These are phyloP conservation scores for Aplodontia rufa DNA, from an alignment of 2,113 vertebrate species.

Conservation along the genomic window DNA sequence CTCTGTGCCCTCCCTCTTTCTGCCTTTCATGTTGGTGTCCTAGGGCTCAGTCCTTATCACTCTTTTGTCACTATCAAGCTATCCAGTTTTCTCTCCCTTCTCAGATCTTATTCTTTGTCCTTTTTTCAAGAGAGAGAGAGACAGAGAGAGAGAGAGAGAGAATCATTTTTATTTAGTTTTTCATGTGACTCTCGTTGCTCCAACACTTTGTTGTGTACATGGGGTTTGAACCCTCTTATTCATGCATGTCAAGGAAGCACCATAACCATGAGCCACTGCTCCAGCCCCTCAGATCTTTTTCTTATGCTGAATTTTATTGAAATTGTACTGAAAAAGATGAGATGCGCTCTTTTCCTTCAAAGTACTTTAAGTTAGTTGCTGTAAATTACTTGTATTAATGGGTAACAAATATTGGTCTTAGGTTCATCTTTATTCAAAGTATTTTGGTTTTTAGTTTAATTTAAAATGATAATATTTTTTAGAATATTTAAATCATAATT, in stretches of 20 bases:
- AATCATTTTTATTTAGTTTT: too few relatives aligned
- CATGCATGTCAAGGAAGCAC: too few relatives aligned
- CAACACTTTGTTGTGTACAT: too few relatives aligned
- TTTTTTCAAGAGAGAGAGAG: too few relatives aligned
- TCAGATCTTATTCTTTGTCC: neutral
- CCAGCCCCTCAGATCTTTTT: neutral
- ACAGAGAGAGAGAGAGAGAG: too few relatives aligned
- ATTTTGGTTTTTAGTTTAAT: slow-evolving; percentile 60
- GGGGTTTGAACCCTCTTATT: too few relatives aligned
- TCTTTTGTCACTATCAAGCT: neutral
- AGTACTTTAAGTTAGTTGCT: slow-evolving; percentile 27
- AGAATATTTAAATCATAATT: slow-evolving; percentile 62
- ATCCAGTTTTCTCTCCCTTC: neutral
- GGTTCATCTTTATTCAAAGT: slow-evolving; percentile 35
- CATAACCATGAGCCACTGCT: too few relatives aligned
- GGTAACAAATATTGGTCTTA: slow-evolving; percentile 25
- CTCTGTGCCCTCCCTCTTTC: neutral
- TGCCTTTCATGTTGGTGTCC: neutral
- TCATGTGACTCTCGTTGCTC: too few relatives aligned
- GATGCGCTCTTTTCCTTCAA: neutral
- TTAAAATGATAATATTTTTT: slow-evolving; percentile 45
- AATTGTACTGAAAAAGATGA: neutral
- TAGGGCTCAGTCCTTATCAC: neutral
- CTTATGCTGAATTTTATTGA: neutral
- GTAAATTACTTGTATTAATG: slow-evolving; percentile 6